Evolutionary conservation across 2,113 vertebrate species (phyloP).

Genomic region (Tretioscincus oriximinensis): DNA sequence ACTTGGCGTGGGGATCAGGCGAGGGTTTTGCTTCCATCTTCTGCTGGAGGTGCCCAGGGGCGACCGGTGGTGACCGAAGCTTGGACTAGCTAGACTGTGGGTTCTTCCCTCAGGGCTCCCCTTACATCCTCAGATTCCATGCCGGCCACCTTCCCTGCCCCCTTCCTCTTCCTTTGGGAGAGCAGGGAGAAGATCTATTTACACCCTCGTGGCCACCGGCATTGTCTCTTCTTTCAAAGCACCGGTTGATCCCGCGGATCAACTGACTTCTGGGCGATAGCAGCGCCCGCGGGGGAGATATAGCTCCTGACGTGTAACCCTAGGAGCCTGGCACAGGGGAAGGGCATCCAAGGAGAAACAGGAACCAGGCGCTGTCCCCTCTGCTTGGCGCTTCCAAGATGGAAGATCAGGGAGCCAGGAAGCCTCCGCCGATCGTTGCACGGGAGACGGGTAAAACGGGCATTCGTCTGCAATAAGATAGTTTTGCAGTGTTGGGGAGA

Average conservation of each 20-base stretch:
- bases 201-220: neutral
- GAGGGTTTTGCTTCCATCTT: too few species aligned
- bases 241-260: neutral
- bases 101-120: too few species aligned
- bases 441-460: conserved; percentile 43
- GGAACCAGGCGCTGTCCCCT: too few species aligned
- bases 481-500: neutral
- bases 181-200: neutral
- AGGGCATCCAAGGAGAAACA: too few species aligned
- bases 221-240: conserved; percentile 2
- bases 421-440: conserved; percentile 15
- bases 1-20: too few species aligned
- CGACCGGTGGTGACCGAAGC: too few species aligned
- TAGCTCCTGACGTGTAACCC: too few species aligned
- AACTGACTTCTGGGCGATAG: neutral
- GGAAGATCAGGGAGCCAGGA: conserved; percentile 27
- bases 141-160: too few species aligned
- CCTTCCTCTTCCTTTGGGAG: neutral
- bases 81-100: too few species aligned
- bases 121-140: neutral
- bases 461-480: neutral
- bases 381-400: neutral
- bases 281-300: neutral
- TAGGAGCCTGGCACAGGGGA: too few species aligned
- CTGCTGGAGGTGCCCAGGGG: too few species aligned